A percentile compares a stretch with the other conserved stretches of the same genome.
Evolutionary conservation across 2,888 invertebrate genomes (phyloP).

Genomic region (Drosophila maculinotata): DNA sequence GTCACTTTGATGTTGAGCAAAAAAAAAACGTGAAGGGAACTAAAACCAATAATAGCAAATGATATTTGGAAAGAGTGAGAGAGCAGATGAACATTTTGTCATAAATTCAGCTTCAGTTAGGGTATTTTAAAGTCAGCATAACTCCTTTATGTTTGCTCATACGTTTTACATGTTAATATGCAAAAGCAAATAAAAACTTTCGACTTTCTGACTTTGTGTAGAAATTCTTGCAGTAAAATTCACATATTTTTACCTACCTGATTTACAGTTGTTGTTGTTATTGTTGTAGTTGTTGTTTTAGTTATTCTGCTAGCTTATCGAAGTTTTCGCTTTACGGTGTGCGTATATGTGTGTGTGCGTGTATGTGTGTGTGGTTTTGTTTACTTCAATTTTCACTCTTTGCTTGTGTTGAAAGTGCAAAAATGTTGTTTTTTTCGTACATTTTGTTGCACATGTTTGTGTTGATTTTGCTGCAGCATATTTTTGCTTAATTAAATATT

Average conservation of each 20-base stretch:
- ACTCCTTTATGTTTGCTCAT: not conserved
- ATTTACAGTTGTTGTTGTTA: conserved; percentile 29
- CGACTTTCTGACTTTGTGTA: conserved; percentile 35
- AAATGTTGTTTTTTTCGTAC: conserved; percentile 16
- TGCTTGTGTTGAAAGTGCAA: conserved; percentile 30
- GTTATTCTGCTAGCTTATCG: conserved; percentile 34
- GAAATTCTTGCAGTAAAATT: conserved; percentile 53
- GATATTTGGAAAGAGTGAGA: not conserved
- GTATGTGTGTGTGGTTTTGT: conserved; percentile 28
- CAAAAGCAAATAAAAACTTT: conserved; percentile 25
- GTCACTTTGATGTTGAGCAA: not conserved
- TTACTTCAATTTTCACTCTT: conserved; percentile 26
- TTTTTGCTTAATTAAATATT: conserved; percentile 79
- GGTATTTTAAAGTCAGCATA: conserved; percentile 27
- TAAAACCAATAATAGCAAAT: not conserved
- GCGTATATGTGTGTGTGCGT: not conserved
- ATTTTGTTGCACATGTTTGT: conserved; percentile 23
- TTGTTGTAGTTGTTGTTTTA: conserved; percentile 17
- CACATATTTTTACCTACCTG: conserved; percentile 48
- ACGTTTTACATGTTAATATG: conserved; percentile 27
- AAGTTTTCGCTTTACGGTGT: conserved; percentile 21
- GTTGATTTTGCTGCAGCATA: conserved; percentile 61
- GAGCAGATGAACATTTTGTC: not conserved
- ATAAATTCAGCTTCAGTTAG: not conserved
- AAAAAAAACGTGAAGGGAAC: not conserved